Base-by-base conservation (phyloP, 2,888 invertebrate genomes). In the Altica lythri region DNA sequence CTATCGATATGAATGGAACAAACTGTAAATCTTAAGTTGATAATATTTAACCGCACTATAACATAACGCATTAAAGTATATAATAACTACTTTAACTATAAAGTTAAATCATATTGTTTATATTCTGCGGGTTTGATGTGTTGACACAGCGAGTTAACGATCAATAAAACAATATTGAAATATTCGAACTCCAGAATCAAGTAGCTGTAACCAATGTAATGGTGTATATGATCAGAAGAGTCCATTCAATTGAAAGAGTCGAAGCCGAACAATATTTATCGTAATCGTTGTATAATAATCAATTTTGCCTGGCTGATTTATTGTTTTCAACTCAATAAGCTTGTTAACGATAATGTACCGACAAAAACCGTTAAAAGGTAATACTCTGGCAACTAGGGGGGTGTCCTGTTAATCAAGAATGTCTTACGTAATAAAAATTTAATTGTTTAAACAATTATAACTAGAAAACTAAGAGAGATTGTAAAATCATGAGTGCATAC, bases 91-190 rank as follows among this genome's bases (percentile, higher is more conserved):
- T 30, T 1, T 12, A 9, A 4, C 1, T 4, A 4, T 9, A 30
- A 12, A 10, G 30, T 25, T 16, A 34, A 35, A 46, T 46, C 25
- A 14, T 16, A 35, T 37, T 46, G 46, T 46, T 46, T 46, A 46
- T 37, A 17, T 30, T 14, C 22, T 16, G 22, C 14, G n/a, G 22
- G 19, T 13, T 40, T 32, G 52, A 40, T 38, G 5, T 30, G 45
- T 38, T 38, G 46, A 35, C 46, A 35, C 22, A 3, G 22, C 16
- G 35, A 30, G 25, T 50, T 40, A 32, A 40, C 45, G 44, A 19
- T 14, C 52, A 52, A 52, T 52, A 38, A 45, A 45, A 52, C 45
- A 52, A 52, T n/a, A n/a, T 38, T 52, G 52, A 52, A 52, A 40
- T 32, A 52, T 40, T 52, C 38, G 32, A 30, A 25, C 14, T 18